These are phyloP conservation scores for Uloborus plumipes DNA, from an alignment of 2,888 invertebrate genomes.

Conservation along the genomic window DNA sequence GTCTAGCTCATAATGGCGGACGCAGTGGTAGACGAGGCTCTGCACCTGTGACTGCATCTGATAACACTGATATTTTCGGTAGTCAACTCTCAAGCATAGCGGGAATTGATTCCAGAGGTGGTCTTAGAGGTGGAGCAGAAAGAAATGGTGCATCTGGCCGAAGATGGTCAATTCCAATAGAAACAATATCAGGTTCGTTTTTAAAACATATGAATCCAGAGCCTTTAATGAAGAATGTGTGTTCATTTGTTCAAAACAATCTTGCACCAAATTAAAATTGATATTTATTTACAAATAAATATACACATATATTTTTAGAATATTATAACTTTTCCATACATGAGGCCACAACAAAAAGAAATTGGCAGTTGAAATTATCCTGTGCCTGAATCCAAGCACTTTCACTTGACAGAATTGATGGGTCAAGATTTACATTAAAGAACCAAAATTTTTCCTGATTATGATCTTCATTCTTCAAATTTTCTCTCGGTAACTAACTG, in stretches of 20 bases:
- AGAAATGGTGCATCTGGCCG: conserved; percentile 31
- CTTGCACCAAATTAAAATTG: too few species aligned
- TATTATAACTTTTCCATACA: too few species aligned
- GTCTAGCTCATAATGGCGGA: conserved; percentile 36
- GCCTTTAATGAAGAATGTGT: too few species aligned
- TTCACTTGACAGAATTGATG: conserved; percentile 14
- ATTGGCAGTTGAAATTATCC: too few species aligned
- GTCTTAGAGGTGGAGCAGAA: conserved; percentile 39
- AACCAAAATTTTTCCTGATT: conserved; percentile 13
- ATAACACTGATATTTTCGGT: conserved; percentile 16
- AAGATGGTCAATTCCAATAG: conserved; percentile 63
- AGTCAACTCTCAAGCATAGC: conserved; percentile 20
- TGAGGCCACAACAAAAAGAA: background rate
- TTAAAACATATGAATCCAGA: conserved; percentile 9
- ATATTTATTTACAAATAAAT: too few species aligned
- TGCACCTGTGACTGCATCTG: conserved; percentile 65
- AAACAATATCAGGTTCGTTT: conserved; percentile 52
- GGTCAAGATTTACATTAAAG: conserved; percentile 11
- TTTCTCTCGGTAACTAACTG: conserved; percentile 19
- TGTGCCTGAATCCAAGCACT: background rate
- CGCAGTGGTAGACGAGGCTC: conserved; percentile 65
- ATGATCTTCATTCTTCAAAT: conserved; percentile 5
- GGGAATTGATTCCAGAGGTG: conserved; percentile 25
- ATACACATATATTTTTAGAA: too few species aligned
- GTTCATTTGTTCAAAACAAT: too few species aligned